A percentile compares a stretch with the other conserved stretches of the same genome.
These are phyloP conservation scores for Myoxocephalus aenaeus DNA, from an alignment of 2,797 vertebrate genomes.

Conservation along the genomic window DNA sequence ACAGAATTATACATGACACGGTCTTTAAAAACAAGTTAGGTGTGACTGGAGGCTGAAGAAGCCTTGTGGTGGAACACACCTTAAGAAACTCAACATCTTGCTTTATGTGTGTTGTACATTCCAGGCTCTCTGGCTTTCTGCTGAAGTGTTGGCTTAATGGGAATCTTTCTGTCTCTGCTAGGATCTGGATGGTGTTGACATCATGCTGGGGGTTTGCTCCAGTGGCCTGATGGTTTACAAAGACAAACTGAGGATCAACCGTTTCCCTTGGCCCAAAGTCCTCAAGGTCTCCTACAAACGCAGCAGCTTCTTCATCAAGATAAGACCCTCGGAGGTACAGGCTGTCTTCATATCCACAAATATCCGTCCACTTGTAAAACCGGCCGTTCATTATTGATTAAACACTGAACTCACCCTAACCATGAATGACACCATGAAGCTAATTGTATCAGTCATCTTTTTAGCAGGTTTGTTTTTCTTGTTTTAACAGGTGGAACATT, in stretches of 20 bases:
- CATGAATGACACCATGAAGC: background rate
- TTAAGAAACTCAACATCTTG: background rate
- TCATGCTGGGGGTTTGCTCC: constrained; percentile 95
- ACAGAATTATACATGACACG: too few relatives aligned
- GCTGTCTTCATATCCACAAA: background rate
- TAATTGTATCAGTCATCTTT: accelerated
- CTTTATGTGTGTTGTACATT: background rate
- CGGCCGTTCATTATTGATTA: background rate
- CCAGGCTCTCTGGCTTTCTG: background rate
- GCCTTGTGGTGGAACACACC: too few relatives aligned
- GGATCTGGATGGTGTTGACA: constrained; percentile 95
- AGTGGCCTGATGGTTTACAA: constrained; percentile 96
- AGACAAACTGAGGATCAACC: constrained; percentile 95
- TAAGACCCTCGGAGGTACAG: constrained; percentile 92
- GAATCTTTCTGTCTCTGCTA: constrained; percentile 55
- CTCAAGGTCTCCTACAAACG: constrained; percentile 97
- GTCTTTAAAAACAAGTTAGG: too few relatives aligned
- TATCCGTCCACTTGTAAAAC: background rate
- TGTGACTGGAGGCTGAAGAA: too few relatives aligned
- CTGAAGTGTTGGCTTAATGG: background rate
- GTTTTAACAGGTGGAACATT: constrained; percentile 88
- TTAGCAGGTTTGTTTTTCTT: background rate
- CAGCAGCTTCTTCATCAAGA: constrained; percentile 96
- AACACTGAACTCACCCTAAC: background rate
- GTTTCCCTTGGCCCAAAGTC: constrained; percentile 96